phyloP scores from a whole-genome alignment of 1,140 invertebrate species.

The Muscidifurax raptorellus region DNA sequence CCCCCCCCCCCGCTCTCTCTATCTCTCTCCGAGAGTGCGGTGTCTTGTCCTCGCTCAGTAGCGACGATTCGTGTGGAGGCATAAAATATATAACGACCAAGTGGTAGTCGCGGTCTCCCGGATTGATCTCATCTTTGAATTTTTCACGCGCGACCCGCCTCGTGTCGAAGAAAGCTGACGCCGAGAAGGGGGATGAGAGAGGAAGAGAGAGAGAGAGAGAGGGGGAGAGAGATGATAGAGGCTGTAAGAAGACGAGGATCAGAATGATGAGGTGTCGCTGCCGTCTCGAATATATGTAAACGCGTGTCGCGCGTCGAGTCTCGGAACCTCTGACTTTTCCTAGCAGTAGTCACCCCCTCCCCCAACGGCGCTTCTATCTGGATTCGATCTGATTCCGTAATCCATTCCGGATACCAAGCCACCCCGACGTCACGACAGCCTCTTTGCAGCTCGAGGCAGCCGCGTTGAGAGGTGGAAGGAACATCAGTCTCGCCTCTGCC shows the following conservation, averaged over 20 bases:
- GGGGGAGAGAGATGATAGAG: neutral
- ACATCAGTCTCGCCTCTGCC: conserved; percentile 43
- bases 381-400: conserved; percentile 51
- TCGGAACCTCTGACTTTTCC: neutral
- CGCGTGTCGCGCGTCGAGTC: conserved; percentile 4
- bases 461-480: neutral
- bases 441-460: conserved; percentile 8
- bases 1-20: too few relatives aligned
- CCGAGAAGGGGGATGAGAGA: neutral
- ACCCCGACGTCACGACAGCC: conserved; percentile 4
- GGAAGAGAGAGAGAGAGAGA: neutral
- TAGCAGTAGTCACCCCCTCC: neutral
- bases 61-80: neutral
- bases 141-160: neutral
- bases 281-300: conserved; percentile 42
- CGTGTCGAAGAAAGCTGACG: neutral
- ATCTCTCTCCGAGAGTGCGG: neutral
- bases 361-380: conserved; percentile 48
- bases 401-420: conserved; percentile 46
- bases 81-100: conserved; percentile 34
- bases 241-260: conserved; percentile 8
- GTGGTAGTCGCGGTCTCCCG: neutral
- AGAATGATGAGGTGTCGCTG: conserved; percentile 42
- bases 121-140: conserved; percentile 24
- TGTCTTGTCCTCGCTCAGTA: neutral